These are phyloP conservation scores for Semaprochilodus insignis DNA, from an alignment of 2,797 vertebrate species.

Conservation along the genomic window DNA sequence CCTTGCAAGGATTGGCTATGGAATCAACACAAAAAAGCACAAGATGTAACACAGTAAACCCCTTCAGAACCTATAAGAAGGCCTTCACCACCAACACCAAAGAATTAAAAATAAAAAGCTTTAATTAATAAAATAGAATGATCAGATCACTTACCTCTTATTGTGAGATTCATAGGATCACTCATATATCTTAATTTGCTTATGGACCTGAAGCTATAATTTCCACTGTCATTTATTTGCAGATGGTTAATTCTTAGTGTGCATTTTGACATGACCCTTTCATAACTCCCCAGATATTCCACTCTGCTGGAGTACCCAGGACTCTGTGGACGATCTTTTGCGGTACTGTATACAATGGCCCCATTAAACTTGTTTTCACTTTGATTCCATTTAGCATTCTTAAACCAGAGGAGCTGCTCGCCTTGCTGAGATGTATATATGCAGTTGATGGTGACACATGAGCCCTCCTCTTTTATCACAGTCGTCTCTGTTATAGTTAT, in stretches of 20 bases:
- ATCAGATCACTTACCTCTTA: conserved; percentile 60
- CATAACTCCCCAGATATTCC: background rate
- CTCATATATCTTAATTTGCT: rapidly evolving
- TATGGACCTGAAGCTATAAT: conserved; percentile 60
- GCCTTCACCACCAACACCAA: background rate
- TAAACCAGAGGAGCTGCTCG: conserved; percentile 68
- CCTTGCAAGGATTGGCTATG: conserved; percentile 70
- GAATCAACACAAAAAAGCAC: background rate
- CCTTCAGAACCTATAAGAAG: background rate
- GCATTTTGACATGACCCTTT: rapidly evolving
- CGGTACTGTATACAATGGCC: conserved; percentile 60
- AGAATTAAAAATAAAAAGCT: background rate
- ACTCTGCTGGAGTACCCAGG: conserved; percentile 58
- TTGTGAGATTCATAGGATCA: rapidly evolving
- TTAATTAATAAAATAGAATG: too few relatives aligned
- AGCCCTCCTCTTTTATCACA: conserved; percentile 59
- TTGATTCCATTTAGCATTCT: rapidly evolving
- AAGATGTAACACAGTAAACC: background rate
- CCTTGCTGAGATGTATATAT: rapidly evolving
- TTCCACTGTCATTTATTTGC: conserved; percentile 64
- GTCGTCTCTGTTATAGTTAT: rapidly evolving
- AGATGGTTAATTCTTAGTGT: conserved; percentile 66
- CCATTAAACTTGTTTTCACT: rapidly evolving
- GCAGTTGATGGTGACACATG: conserved; percentile 69
- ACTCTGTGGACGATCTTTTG: rapidly evolving